Conservation (phyloP, 2,797 vertebrate genomes). For the Darevskia nairensis region DNA sequence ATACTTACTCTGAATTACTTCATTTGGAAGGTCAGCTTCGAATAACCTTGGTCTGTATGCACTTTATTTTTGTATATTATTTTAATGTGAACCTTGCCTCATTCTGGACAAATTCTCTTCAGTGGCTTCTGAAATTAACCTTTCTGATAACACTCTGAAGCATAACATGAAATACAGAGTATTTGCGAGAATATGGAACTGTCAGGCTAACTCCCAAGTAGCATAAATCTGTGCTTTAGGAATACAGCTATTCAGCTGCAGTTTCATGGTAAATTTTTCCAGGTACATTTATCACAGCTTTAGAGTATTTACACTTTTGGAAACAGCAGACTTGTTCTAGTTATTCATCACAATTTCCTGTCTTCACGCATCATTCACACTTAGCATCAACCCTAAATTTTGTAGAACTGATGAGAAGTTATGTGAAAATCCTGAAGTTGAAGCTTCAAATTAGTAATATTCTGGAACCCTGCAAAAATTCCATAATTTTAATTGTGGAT, state of each 20-base stretch:
- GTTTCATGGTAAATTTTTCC: slow-evolving; percentile 22
- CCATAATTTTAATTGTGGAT: not conserved
- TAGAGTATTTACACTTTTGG: not conserved
- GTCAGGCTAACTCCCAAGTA: slow-evolving; percentile 18
- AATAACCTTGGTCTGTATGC: slow-evolving; percentile 42
- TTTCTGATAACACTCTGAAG: not conserved
- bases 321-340: not conserved
- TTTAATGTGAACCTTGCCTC: slow-evolving; percentile 35
- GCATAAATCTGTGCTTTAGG: not conserved
- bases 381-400: not conserved
- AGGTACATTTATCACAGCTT: not conserved
- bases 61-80: slow-evolving; percentile 43
- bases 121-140: slow-evolving; percentile 38
- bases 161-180: not conserved
- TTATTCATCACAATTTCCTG: slow-evolving; percentile 8
- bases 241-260: not conserved
- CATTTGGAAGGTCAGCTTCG: slow-evolving; percentile 11
- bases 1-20: slow-evolving; percentile 36
- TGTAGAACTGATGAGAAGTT: not conserved
- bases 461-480: no score
- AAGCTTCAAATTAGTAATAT: not conserved
- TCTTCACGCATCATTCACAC: not conserved
- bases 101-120: slow-evolving; percentile 18
- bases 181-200: slow-evolving; percentile 23
- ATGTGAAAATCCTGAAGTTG: no score